phyloP scores from a whole-genome alignment of 1,140 invertebrate genomes.

The Zaprionus nigranus region DNA sequence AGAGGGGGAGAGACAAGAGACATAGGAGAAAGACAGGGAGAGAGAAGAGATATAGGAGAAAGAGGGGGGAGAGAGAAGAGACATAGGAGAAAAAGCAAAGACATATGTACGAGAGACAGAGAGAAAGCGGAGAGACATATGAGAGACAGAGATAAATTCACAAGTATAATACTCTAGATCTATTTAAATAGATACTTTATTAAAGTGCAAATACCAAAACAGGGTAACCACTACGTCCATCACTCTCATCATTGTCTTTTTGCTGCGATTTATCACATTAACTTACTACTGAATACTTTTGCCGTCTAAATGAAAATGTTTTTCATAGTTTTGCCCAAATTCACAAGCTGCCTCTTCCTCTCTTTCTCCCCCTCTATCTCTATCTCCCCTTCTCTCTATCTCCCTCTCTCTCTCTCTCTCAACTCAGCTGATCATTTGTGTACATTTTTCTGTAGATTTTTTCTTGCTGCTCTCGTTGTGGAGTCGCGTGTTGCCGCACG shows the following conservation, averaged over 20 bases:
- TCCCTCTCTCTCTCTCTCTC: slow-evolving; percentile 1
- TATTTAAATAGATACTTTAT: too few species aligned
- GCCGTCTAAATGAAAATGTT: slow-evolving; percentile 26
- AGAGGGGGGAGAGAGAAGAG: too few species aligned
- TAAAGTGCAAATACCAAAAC: background rate
- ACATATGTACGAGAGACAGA: too few species aligned
- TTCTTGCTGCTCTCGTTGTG: slow-evolving; percentile 61
- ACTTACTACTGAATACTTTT: background rate
- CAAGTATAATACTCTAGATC: too few species aligned
- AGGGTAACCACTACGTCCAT: slow-evolving; percentile 7
- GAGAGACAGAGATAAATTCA: background rate
- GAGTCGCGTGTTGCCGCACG: slow-evolving; percentile 51
- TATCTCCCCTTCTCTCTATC: background rate
- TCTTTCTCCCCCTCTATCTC: background rate
- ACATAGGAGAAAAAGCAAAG: too few species aligned
- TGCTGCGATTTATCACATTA: background rate
- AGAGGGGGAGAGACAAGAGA: too few species aligned
- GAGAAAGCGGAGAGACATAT: too few species aligned
- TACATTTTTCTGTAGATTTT: slow-evolving; percentile 39
- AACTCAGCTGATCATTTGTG: slow-evolving; percentile 47
- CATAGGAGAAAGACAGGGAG: too few species aligned
- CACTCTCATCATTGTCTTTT: background rate
- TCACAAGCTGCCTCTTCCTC: background rate
- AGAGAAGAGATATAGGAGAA: too few species aligned
- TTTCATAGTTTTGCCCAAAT: slow-evolving; percentile 18